phyloP scores from a whole-genome alignment of 2,888 invertebrate species.

The Thysanoteuthis rhombus region DNA sequence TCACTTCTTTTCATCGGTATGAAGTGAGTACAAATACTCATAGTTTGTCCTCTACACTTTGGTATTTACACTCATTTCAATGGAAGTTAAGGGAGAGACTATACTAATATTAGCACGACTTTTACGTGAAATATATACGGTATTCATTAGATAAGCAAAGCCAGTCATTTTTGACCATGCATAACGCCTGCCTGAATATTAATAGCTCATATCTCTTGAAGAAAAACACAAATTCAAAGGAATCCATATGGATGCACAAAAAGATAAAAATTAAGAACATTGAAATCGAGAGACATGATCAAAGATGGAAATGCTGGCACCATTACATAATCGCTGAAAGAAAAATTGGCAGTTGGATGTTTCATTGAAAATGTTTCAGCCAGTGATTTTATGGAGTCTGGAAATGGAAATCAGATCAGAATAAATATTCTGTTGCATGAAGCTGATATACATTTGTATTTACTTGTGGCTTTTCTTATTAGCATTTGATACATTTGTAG shows the following conservation, averaged over 20 bases:
- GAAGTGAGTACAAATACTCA: too few relatives aligned
- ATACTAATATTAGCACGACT: too few relatives aligned
- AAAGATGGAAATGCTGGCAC: background rate
- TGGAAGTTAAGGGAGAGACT: too few relatives aligned
- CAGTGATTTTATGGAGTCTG: background rate
- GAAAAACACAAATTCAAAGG: background rate
- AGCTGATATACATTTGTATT: background rate
- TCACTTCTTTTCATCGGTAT: too few relatives aligned
- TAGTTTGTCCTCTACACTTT: too few relatives aligned
- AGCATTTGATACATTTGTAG: too few relatives aligned
- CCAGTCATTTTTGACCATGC: background rate
- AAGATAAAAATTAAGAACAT: background rate
- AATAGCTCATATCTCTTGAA: background rate
- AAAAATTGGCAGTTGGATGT: background rate
- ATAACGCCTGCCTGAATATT: background rate
- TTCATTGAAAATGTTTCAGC: background rate
- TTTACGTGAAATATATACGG: too few relatives aligned
- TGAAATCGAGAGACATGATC: background rate
- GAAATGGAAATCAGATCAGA: background rate
- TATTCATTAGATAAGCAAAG: background rate
- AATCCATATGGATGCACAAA: background rate
- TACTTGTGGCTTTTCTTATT: background rate
- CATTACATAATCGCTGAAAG: background rate
- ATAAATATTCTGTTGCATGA: background rate
- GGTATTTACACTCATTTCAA: too few relatives aligned